These are phyloP conservation scores for Halictus ligatus DNA, from an alignment of 2,888 invertebrate genomes.

Conservation along the genomic window DNA sequence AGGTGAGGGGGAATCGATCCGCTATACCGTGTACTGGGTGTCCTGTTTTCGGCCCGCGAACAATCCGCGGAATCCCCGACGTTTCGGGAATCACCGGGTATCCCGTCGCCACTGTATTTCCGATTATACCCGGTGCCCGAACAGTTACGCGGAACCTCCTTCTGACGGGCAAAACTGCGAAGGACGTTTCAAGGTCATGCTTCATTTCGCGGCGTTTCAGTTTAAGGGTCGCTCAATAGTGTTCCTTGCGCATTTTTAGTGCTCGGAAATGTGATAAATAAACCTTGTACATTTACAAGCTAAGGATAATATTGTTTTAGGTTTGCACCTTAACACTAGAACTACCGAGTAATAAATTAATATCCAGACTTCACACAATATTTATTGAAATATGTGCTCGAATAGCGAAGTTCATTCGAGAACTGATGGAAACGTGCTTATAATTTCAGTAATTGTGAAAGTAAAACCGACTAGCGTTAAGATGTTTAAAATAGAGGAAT, in stretches of 20 bases:
- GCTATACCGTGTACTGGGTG: slow-evolving; percentile 51
- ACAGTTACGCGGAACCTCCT: not conserved
- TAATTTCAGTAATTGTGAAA: too few relatives aligned
- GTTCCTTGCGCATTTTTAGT: not conserved
- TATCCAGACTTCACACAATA: too few relatives aligned
- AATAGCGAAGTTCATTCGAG: too few relatives aligned
- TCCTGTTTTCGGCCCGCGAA: slow-evolving; percentile 33
- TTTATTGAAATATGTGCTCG: too few relatives aligned
- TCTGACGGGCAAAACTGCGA: not conserved
- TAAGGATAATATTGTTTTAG: too few relatives aligned
- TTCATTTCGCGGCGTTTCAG: not conserved
- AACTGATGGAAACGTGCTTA: too few relatives aligned
- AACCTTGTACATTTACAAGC: too few relatives aligned
- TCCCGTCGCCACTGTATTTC: not conserved
- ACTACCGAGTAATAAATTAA: too few relatives aligned
- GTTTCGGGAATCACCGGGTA: slow-evolving; percentile 5
- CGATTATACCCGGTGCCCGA: not conserved
- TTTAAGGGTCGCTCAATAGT: not conserved
- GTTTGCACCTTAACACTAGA: too few relatives aligned
- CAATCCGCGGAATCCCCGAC: slow-evolving; percentile 3
- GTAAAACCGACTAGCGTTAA: too few relatives aligned
- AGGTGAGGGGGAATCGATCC: slow-evolving; percentile 58
- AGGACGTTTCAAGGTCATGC: not conserved
- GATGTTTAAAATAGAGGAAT: too few relatives aligned
- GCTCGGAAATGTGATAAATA: not conserved